phyloP scores from a whole-genome alignment of 2,113 vertebrate species.

The Anolis sagrei region DNA sequence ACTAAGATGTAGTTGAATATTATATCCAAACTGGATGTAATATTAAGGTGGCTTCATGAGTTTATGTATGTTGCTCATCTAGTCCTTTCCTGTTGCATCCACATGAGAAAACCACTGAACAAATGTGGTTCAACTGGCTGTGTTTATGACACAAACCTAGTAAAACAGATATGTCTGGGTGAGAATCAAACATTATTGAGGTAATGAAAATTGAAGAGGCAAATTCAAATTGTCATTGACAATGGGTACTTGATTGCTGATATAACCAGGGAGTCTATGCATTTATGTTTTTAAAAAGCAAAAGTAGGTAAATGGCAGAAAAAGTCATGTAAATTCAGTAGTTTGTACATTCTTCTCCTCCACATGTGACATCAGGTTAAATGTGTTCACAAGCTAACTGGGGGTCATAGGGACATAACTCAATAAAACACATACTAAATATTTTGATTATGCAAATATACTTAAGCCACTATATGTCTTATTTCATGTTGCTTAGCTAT shows the following conservation, averaged over 20 bases:
- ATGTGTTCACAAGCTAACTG: constrained; percentile 39
- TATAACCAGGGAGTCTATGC: not conserved
- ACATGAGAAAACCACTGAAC: not conserved
- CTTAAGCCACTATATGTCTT: constrained; percentile 35
- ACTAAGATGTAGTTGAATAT: not conserved
- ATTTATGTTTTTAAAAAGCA: not conserved
- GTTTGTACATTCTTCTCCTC: not conserved
- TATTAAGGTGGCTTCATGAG: not conserved
- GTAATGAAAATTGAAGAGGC: not conserved
- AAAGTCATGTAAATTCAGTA: constrained; percentile 23
- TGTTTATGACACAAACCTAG: not conserved
- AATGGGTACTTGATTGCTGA: not conserved
- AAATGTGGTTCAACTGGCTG: not conserved
- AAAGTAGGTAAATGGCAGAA: not conserved
- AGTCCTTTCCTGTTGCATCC: not conserved
- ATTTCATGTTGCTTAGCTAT: not conserved
- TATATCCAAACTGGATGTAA: not conserved
- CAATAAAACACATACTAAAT: constrained; percentile 19
- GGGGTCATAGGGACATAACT: not conserved
- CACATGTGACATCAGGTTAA: constrained; percentile 21
- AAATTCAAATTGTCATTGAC: not conserved
- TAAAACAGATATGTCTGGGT: not conserved
- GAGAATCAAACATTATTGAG: not conserved
- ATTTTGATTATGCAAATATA: constrained; percentile 37
- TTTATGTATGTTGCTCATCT: not conserved